A percentile compares a stretch with the other conserved stretches of the same genome.
Conservation (phyloP, 2,797 vertebrate genomes). For the Diglossa cyanea region DNA sequence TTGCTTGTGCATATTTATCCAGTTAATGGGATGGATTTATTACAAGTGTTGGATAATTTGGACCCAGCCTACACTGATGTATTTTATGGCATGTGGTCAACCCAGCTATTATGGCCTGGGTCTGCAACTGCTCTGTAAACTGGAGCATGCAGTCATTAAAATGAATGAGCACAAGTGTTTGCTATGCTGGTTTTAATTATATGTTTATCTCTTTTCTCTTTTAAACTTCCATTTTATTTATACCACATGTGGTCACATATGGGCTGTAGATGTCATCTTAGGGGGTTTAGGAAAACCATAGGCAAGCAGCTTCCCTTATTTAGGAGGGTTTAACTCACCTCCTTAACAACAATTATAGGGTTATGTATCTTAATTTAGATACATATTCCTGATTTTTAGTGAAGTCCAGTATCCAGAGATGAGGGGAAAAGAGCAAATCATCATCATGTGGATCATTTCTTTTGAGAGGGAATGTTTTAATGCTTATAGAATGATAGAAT, state of each 20-base stretch:
- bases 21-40: slow-evolving; percentile 75
- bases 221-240: slow-evolving; percentile 74
- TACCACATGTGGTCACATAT: slow-evolving; percentile 71
- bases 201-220: slow-evolving; percentile 76
- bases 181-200: slow-evolving; percentile 77
- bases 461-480: background rate
- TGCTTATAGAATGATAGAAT: background rate
- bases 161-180: slow-evolving; percentile 69
- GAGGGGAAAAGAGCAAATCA: background rate
- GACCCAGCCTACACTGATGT: slow-evolving; percentile 60
- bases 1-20: slow-evolving; percentile 66
- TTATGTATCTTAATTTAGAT: slow-evolving; percentile 25
- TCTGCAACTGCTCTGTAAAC: slow-evolving; percentile 72
- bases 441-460: background rate
- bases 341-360: slow-evolving; percentile 46
- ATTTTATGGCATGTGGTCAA: slow-evolving; percentile 76
- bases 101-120: slow-evolving; percentile 53
- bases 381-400: slow-evolving; percentile 1
- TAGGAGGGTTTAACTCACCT: slow-evolving; percentile 34
- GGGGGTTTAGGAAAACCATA: slow-evolving; percentile 53
- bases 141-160: slow-evolving; percentile 60
- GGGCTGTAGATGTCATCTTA: slow-evolving; percentile 65
- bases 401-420: background rate
- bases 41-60: slow-evolving; percentile 73
- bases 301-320: slow-evolving; percentile 59